A percentile compares a stretch with the other conserved stretches of the same genome.
These are phyloP conservation scores for Ciconia stormi DNA, from an alignment of 2,113 vertebrate genomes.

Conservation along the genomic window DNA sequence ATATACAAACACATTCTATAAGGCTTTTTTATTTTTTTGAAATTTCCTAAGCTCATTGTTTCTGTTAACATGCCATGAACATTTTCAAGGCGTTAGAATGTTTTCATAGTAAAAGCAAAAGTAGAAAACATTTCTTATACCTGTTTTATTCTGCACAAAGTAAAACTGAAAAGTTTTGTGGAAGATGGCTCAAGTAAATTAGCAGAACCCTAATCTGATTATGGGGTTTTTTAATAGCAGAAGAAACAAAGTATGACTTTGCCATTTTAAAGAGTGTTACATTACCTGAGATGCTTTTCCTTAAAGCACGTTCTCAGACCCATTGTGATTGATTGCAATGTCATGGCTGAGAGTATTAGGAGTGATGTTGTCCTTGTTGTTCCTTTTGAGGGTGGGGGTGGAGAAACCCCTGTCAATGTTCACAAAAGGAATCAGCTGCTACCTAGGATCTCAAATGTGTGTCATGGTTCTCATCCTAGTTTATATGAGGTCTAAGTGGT, in stretches of 20 bases:
- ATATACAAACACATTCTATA: accelerated
- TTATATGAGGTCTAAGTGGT: background rate
- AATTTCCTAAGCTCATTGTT: background rate
- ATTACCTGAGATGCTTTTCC: background rate
- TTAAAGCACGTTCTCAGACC: background rate
- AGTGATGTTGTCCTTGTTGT: background rate
- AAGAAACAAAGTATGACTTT: background rate
- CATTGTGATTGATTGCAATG: background rate
- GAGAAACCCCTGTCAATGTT: background rate
- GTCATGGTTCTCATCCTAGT: background rate
- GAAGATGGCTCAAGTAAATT: background rate
- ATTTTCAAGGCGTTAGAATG: background rate
- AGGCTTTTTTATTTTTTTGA: background rate
- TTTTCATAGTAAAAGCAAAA: background rate
- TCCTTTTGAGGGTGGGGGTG: background rate
- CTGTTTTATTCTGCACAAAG: background rate
- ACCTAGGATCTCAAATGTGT: background rate
- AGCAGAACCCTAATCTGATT: background rate
- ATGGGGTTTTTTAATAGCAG: background rate
- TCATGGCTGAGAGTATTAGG: background rate
- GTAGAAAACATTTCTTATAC: background rate
- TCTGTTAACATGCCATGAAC: background rate
- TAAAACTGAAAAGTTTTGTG: background rate
- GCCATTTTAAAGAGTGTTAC: background rate
- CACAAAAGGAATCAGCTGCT: background rate